These are phyloP conservation scores for Alviniconcha marisindica DNA, from an alignment of 1,140 invertebrate species.

Conservation along the genomic window DNA sequence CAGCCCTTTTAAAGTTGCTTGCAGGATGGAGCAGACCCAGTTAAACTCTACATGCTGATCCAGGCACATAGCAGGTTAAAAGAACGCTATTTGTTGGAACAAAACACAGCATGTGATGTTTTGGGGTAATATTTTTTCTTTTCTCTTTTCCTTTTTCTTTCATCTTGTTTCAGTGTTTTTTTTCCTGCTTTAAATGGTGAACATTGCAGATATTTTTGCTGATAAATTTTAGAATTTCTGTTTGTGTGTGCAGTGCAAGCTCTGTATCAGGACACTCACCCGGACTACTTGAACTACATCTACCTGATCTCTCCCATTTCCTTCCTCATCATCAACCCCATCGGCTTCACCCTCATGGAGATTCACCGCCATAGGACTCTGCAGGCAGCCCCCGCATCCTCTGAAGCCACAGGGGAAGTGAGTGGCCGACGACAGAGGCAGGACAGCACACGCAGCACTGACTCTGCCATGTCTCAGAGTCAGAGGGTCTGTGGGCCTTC, in stretches of 20 bases:
- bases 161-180: no score
- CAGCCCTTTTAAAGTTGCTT: no score
- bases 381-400: constrained; percentile 43
- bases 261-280: constrained; percentile 83
- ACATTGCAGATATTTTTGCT: no score
- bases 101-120: no score
- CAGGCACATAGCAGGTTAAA: no score
- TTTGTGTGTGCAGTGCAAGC: constrained; percentile 75
- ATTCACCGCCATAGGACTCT: constrained; percentile 82
- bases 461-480: not conserved
- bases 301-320: constrained; percentile 97
- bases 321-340: constrained; percentile 93
- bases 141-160: no score
- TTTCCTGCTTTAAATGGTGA: no score
- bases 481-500: not conserved
- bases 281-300: constrained; percentile 92
- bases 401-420: not conserved
- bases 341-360: constrained; percentile 94
- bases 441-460: not conserved
- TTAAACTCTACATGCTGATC: no score
- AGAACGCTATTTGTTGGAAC: no score
- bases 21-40: no score
- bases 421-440: not conserved
- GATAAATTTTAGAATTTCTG: no score
- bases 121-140: no score